Evolutionary conservation across 2,113 vertebrate species (phyloP).

Genomic region (Poeciliopsis occidentalis): DNA sequence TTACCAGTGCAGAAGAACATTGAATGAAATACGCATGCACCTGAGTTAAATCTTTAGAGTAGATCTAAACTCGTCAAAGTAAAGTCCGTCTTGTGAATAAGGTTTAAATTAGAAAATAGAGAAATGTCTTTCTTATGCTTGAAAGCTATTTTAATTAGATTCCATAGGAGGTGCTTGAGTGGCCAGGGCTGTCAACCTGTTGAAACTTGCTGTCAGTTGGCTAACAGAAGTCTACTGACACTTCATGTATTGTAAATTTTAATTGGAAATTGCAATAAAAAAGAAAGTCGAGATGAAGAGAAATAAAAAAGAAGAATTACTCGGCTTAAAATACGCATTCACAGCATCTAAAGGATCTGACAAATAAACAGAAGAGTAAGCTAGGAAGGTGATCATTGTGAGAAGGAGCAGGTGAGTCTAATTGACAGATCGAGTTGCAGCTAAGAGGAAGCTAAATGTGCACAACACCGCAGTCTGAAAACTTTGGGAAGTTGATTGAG

Average conservation of each 20-base stretch:
- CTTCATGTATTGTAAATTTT: background rate
- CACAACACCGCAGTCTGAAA: too few relatives aligned
- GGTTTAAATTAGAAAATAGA: background rate
- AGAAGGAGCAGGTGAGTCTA: background rate
- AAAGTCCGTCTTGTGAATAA: background rate
- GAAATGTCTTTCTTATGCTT: background rate
- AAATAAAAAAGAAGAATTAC: background rate
- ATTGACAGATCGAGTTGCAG: background rate
- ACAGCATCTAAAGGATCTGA: background rate
- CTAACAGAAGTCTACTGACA: too few relatives aligned
- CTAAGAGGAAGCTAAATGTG: background rate
- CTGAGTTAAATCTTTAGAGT: constrained; percentile 29
- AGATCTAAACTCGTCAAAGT: constrained; percentile 26
- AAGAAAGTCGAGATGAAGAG: background rate
- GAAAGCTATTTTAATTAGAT: background rate
- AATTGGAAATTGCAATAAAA: background rate
- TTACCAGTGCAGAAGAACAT: constrained; percentile 55
- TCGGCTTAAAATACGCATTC: background rate
- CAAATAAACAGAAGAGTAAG: background rate
- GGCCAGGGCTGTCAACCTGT: background rate
- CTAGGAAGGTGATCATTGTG: background rate
- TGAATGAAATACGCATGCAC: constrained; percentile 37
- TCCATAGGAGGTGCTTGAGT: background rate
- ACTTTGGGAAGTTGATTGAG: too few relatives aligned
- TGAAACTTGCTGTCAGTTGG: background rate